Percentiles rank a stretch among this genome's conserved stretches.
phyloP scores from a whole-genome alignment of 2,113 vertebrate species.

The Gallinago jamesoni region DNA sequence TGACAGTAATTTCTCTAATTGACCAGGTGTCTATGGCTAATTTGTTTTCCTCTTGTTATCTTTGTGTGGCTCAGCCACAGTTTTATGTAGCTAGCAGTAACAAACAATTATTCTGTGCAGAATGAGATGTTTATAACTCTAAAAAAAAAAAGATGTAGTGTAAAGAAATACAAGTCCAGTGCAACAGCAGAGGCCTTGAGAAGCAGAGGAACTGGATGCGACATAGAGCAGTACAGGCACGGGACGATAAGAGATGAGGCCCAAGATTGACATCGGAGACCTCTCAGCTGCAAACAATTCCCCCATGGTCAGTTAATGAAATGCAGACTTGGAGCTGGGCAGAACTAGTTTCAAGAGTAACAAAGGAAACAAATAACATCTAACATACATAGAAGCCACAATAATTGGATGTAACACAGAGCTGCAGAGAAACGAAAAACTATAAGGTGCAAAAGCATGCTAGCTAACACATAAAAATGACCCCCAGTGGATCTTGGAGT shows the following conservation, averaged over 20 bases:
- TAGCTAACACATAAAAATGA: neutral
- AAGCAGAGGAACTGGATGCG: neutral
- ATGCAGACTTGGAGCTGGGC: neutral
- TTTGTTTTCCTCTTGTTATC: conserved; percentile 2
- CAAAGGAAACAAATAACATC: neutral
- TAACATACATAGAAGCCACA: neutral
- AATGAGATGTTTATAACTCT: neutral
- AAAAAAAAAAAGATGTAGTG: neutral
- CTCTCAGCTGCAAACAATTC: neutral
- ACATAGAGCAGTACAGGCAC: too few relatives aligned
- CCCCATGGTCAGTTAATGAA: neutral
- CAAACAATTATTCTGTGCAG: neutral
- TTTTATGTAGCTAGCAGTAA: neutral
- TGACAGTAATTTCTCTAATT: neutral
- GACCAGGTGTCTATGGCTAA: neutral
- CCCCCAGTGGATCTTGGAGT: neutral
- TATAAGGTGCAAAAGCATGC: neutral
- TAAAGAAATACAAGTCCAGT: neutral
- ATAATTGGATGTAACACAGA: neutral
- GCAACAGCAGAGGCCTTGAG: neutral
- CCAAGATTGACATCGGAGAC: neutral
- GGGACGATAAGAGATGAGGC: neutral
- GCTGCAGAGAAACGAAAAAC: neutral
- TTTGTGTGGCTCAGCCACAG: neutral
- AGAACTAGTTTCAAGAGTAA: neutral